Base-by-base conservation (phyloP, 2,888 invertebrate species). In the Melitaea athalia region DNA sequence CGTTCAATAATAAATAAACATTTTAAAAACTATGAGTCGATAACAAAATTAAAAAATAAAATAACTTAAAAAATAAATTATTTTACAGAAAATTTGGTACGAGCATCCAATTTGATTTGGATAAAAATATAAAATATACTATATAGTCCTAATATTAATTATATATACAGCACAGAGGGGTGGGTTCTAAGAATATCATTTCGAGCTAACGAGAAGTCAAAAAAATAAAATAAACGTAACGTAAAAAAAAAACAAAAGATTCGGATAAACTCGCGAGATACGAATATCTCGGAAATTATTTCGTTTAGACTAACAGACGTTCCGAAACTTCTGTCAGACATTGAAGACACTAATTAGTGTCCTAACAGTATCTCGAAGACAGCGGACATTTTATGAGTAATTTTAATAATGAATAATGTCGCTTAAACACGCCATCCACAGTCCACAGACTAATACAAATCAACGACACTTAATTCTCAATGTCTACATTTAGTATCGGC, bases 21-120 rank as follows among this genome's bases (percentile, higher is more conserved):
- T 67, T 55, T 59, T 66, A 43, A 72, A 75, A 59, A 67, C 74
- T 77, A 76, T 73, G 75, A 77, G 76, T 77, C 61, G 45, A 45
- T 45, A 45, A 45, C 45, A 45, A 45, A 45, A 49, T n/a, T 6
- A 75, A 76, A 74, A 72, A 74, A 64, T 53, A 71, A 68, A 67
- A 71, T 75, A 75, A 72, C 66, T 70, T 70, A 74, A 59, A 68
- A 61, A 72, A 68, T 73, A 74, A 72, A 72, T 72, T 72, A 73
- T 61, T 70, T 69, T 72, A 73, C 57, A 75, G 73, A 77, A 64
- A 85, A 79, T 89, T 89, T 90, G 90, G 90, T 90, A 86, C 83
- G 79, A 84, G 86, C 88, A 89, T 89, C 91, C 89, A 89, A 89
- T 89, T 76, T 63, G 71, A 76, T 77, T 81, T 87, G 88, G 90